Percentiles rank a stretch among this genome's conserved stretches.
Evolutionary conservation across 2,888 invertebrate species (phyloP).

Genomic region (Willowsia nigromaculata): DNA sequence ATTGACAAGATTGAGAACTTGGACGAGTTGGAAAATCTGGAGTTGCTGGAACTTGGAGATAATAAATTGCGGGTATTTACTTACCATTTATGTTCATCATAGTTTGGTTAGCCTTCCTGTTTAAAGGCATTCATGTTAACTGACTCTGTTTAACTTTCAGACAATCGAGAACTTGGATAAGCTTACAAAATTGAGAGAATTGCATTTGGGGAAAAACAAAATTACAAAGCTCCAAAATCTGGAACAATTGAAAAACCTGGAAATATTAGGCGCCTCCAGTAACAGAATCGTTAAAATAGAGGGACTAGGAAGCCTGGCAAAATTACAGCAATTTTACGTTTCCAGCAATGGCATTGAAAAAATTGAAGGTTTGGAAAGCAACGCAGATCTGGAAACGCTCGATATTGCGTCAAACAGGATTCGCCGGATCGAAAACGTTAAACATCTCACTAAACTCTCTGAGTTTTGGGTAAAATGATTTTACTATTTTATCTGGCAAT

Average conservation of each 20-base stretch:
- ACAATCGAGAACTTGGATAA: constrained; percentile 92
- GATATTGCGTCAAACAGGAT: constrained; percentile 95
- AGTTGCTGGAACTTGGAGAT: constrained; percentile 95
- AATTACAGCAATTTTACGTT: constrained; percentile 92
- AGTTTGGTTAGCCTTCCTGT: no score
- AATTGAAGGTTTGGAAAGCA: constrained; percentile 89
- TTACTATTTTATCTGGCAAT: no score
- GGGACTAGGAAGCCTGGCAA: constrained; percentile 87
- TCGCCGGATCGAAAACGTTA: constrained; percentile 88
- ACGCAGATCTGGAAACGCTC: constrained; percentile 88
- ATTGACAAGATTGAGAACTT: constrained; percentile 93
- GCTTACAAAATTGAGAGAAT: constrained; percentile 87
- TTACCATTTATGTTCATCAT: neutral
- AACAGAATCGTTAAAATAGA: constrained; percentile 94
- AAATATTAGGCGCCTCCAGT: constrained; percentile 92
- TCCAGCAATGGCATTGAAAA: constrained; percentile 94
- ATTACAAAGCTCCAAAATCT: constrained; percentile 92
- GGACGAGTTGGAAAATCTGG: constrained; percentile 88
- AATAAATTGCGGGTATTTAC: constrained; percentile 90
- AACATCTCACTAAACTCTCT: constrained; percentile 88
- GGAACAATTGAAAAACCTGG: constrained; percentile 86
- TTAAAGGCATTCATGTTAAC: no score
- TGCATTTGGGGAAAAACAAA: constrained; percentile 97
- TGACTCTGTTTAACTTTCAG: constrained; percentile 80
- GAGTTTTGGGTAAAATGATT: constrained; percentile 99